These are phyloP conservation scores for Solen grandis DNA, from an alignment of 1,140 invertebrate genomes.

Conservation along the genomic window DNA sequence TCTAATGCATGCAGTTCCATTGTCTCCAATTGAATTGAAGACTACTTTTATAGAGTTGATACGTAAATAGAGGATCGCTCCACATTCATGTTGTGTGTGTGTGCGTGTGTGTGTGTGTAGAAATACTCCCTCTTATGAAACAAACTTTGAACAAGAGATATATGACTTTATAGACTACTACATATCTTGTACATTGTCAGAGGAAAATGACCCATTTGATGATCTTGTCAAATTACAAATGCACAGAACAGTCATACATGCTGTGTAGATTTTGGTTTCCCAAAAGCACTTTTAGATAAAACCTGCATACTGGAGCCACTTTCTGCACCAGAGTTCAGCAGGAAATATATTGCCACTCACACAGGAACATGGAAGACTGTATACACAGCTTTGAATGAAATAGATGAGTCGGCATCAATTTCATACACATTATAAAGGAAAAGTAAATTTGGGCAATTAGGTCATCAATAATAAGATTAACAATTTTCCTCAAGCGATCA, in stretches of 20 bases:
- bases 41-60: conserved; percentile 75
- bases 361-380: conserved; percentile 13
- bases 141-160: conserved; percentile 39
- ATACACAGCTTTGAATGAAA: conserved; percentile 27
- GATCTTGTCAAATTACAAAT: conserved; percentile 52
- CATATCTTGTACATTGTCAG: conserved; percentile 35
- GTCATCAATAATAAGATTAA: conserved; percentile 41
- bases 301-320: conserved; percentile 53
- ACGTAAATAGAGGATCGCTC: conserved; percentile 80
- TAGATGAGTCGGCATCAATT: conserved; percentile 7
- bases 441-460: conserved; percentile 49
- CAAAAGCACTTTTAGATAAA: conserved; percentile 50
- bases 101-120: conserved; percentile 78
- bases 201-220: conserved; percentile 20
- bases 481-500: conserved; percentile 51
- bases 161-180: conserved; percentile 53
- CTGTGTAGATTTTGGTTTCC: conserved; percentile 60
- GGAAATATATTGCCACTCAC: background rate
- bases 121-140: conserved; percentile 71
- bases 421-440: conserved; percentile 34
- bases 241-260: conserved; percentile 58
- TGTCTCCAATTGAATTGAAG: conserved; percentile 56
- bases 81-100: conserved; percentile 81
- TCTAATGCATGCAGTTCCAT: conserved; percentile 8
- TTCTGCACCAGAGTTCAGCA: conserved; percentile 17